Evolutionary conservation across 1,140 invertebrate species (phyloP), one percentile per base, ranked within the genome.

Genomic region (Zaprionus camerounensis): DNA sequence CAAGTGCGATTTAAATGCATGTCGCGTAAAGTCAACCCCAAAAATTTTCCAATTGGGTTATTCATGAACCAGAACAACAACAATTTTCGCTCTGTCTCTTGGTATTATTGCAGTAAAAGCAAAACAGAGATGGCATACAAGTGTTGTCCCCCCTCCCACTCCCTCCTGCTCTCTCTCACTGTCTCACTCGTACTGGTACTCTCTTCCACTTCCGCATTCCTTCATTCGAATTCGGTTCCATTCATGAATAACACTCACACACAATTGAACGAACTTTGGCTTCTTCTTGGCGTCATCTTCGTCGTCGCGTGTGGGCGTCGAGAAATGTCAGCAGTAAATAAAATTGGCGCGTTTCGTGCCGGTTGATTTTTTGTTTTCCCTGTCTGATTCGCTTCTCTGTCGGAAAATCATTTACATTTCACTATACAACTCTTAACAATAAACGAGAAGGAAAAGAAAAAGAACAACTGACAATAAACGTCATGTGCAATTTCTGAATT

Each of bases 161-260:
- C 31, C 31, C 26, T 66, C n/a, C 9, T 20, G 46, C 36, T 53
- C n/a, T 55, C 13, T 49, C 46, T 58, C 46, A 46, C 78, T 66
- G 53, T 77, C 12, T 5, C 51, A 57, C 46, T 41, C 22, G 11
- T 24, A 36, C 61, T 44, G 2, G 1, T 24, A 31, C 61, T 28
- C 3, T 11, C 20, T 51, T 12, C 28, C 46, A 72, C 31, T 76
- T 72, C 74, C 70, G 69, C 70, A 76, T 76, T 72, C 70, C 41
- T 53, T 20, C 17, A 24, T 56, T 26, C n/a, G 34, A 26, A 51
- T 63, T 49, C 41, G 73, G 41, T 81, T 84, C 76, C 82, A 85
- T 85, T 85, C 82, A 85, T 85, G 82, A 85, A 86, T 82, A 81
- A 73, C 83, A 87, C 71, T 73, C 67, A 80, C 51, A 62, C 55